These are phyloP conservation scores for Schrankia costaestrigalis DNA, from an alignment of 2,888 invertebrate genomes.

Conservation along the genomic window DNA sequence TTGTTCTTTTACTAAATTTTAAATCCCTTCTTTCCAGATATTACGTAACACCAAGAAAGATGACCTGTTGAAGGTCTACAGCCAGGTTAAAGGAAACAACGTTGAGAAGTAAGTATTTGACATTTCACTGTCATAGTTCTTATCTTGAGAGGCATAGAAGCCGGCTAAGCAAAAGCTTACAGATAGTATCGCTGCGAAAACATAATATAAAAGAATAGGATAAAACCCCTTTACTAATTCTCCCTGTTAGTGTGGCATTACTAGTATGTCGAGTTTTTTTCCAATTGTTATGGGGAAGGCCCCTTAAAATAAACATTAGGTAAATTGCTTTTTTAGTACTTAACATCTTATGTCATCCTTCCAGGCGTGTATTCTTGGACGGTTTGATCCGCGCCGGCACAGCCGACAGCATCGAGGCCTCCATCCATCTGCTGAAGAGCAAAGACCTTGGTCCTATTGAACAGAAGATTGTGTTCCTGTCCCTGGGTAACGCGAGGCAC, in stretches of 20 bases:
- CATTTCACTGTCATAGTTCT: neutral
- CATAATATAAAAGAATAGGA: no score
- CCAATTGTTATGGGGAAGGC: no score
- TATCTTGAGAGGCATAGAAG: no score
- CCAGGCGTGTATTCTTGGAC: constrained; percentile 88
- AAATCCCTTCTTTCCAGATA: constrained; percentile 80
- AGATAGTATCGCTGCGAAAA: no score
- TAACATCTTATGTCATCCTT: constrained; percentile 3
- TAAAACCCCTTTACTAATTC: no score
- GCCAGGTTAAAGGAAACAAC: constrained; percentile 81
- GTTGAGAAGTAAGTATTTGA: constrained; percentile 74
- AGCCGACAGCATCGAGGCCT: constrained; percentile 87
- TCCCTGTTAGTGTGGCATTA: no score
- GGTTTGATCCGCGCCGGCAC: constrained; percentile 90
- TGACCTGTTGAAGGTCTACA: constrained; percentile 85
- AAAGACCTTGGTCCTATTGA: constrained; percentile 81
- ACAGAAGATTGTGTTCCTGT: constrained; percentile 83
- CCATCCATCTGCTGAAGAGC: constrained; percentile 83
- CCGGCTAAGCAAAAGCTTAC: no score
- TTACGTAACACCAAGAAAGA: constrained; percentile 84
- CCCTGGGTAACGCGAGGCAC: constrained; percentile 84
- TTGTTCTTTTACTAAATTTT: no score
- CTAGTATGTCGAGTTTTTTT: no score
- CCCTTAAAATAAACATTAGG: no score
- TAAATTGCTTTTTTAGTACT: neutral